Evolutionary conservation across 2,797 vertebrate genomes (phyloP).

Genomic region (Silurus lanzhouensis): DNA sequence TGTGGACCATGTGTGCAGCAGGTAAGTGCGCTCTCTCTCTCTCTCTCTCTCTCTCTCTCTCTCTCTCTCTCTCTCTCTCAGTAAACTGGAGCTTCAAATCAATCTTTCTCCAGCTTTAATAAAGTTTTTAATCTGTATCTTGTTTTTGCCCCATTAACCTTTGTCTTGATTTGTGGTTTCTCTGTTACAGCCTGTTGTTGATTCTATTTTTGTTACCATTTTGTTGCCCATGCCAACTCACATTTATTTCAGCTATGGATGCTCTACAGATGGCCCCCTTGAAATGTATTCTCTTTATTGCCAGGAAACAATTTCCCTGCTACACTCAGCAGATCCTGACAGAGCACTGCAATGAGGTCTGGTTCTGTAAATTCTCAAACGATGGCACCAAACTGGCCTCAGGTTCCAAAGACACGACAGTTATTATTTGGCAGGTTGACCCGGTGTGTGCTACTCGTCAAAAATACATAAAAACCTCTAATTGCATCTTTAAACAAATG

Average conservation of each 20-base stretch:
- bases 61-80: neutral
- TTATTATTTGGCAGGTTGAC: slow-evolving; percentile 96
- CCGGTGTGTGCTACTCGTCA: slow-evolving; percentile 73
- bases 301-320: slow-evolving; percentile 96
- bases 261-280: slow-evolving; percentile 25
- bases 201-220: slow-evolving; percentile 13
- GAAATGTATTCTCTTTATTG: slow-evolving; percentile 51
- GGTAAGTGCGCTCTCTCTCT: slow-evolving; percentile 69
- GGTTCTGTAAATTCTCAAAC: slow-evolving; percentile 99
- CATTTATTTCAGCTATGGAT: slow-evolving; percentile 9
- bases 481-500: neutral
- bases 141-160: slow-evolving; percentile 9
- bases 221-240: slow-evolving; percentile 12
- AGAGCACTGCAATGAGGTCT: slow-evolving; percentile 97
- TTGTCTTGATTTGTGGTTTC: slow-evolving; percentile 1
- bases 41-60: neutral
- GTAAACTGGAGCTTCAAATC: neutral
- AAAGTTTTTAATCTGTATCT: neutral
- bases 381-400: slow-evolving; percentile 97
- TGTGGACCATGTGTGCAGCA: slow-evolving; percentile 94
- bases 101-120: neutral
- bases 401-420: slow-evolving; percentile 96
- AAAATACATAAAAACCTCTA: neutral
- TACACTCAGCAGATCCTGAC: slow-evolving; percentile 97
- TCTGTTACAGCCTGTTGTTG: neutral